Percentiles rank a stretch among this genome's conserved stretches.
These are phyloP conservation scores for Graphium colonna DNA, from an alignment of 2,888 invertebrate species.

Conservation along the genomic window DNA sequence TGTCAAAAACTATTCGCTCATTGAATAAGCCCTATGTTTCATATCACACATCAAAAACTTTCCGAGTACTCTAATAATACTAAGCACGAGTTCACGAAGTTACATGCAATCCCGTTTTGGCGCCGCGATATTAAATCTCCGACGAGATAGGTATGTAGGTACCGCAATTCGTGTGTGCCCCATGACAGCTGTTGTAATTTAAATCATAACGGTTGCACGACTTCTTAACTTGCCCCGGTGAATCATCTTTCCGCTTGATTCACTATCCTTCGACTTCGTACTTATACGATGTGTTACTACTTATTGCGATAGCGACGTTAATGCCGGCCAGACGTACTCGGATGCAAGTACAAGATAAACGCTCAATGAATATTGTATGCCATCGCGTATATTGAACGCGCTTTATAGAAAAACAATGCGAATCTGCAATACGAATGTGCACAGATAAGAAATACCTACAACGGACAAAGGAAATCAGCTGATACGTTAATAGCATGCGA, in stretches of 20 bases:
- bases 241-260: conserved; percentile 75
- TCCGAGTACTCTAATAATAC: too few species aligned
- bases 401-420: conserved; percentile 14
- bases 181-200: conserved; percentile 67
- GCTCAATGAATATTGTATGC: conserved; percentile 28
- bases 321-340: not conserved
- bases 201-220: conserved; percentile 70
- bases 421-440: conserved; percentile 21
- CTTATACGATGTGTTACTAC: conserved; percentile 7
- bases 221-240: conserved; percentile 59
- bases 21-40: too few species aligned
- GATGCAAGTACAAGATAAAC: conserved; percentile 5
- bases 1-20: too few species aligned
- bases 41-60: too few species aligned
- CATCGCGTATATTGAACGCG: conserved; percentile 4
- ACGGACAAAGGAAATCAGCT: conserved; percentile 36
- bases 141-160: conserved; percentile 52
- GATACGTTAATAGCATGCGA: conserved; percentile 27
- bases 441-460: conserved; percentile 2
- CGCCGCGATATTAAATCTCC: conserved; percentile 31
- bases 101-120: conserved; percentile 31
- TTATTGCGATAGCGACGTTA: conserved; percentile 7
- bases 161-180: conserved; percentile 64
- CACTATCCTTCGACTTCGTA: conserved; percentile 40
- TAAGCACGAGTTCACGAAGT: not conserved